Conservation (phyloP, 2,113 vertebrate genomes). For the Ellobius talpinus region DNA sequence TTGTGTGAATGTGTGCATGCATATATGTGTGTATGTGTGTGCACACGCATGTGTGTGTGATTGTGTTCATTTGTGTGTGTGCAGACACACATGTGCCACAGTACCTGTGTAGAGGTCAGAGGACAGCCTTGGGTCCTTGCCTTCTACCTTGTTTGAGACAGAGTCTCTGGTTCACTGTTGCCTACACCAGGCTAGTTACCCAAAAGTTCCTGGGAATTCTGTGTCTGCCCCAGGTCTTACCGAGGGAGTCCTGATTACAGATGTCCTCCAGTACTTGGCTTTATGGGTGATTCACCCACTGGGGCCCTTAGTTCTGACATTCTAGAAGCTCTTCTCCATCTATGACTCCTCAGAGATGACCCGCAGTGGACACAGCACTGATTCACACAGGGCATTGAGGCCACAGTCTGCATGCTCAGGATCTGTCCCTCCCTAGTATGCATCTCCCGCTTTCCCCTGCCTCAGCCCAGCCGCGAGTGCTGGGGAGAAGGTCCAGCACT, state of each 20-base stretch:
- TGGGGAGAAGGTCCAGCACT: neutral
- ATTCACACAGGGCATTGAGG: neutral
- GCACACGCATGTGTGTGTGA: too few species aligned
- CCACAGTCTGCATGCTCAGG: accelerated
- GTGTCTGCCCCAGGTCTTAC: neutral
- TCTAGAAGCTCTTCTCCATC: neutral
- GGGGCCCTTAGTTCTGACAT: neutral
- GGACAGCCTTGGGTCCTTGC: neutral
- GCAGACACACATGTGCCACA: neutral
- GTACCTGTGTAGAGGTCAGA: neutral
- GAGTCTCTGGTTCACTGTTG: neutral
- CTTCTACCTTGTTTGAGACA: neutral
- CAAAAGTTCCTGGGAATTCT: neutral
- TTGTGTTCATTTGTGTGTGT: neutral
- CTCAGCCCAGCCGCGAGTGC: too few species aligned
- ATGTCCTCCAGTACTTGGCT: neutral
- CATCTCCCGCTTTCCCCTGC: neutral
- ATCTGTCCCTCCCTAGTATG: neutral
- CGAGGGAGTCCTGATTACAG: neutral
- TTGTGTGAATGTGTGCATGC: neutral
- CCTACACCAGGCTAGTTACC: neutral
- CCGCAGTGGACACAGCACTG: neutral
- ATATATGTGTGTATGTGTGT: neutral
- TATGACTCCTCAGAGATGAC: neutral
- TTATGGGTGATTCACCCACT: neutral